phyloP scores from a whole-genome alignment of 2,888 invertebrate species.

The Baccha elongata region DNA sequence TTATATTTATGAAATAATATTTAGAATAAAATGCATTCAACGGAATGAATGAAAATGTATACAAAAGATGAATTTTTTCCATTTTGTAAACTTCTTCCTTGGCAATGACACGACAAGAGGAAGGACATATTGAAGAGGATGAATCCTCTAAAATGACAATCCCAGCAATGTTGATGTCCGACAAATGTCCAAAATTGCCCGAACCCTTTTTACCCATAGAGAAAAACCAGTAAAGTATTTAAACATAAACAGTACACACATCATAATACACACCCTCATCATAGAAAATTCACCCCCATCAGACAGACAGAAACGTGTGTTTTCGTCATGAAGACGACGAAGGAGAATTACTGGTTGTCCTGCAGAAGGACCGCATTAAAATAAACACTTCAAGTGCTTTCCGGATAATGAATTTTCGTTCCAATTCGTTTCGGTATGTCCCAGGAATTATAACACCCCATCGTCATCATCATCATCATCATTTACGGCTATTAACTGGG shows the following conservation, averaged over 20 bases:
- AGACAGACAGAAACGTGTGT: constrained; percentile 54
- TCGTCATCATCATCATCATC: constrained; percentile 42
- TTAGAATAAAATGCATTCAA: neutral
- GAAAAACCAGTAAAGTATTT: constrained; percentile 10
- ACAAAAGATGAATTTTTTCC: too few species aligned
- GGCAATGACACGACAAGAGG: constrained; percentile 39
- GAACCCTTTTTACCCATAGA: constrained; percentile 31
- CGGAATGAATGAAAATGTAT: too few species aligned
- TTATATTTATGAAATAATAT: neutral
- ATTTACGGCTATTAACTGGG: constrained; percentile 67
- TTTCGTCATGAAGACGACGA: constrained; percentile 58
- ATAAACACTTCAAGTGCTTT: constrained; percentile 75
- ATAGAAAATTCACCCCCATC: constrained; percentile 22
- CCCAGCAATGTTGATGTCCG: constrained; percentile 27
- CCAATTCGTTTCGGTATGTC: constrained; percentile 66
- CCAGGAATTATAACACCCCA: constrained; percentile 70
- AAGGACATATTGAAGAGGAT: constrained; percentile 15
- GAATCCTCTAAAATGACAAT: neutral
- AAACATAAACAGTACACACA: constrained; percentile 9
- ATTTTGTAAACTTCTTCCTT: neutral
- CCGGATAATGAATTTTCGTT: constrained; percentile 75
- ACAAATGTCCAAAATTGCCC: constrained; percentile 23
- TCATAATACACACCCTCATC: constrained; percentile 58
- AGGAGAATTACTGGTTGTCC: constrained; percentile 56
- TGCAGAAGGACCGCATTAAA: constrained; percentile 72